These are phyloP conservation scores for Parapristionchus giblindavisi DNA, from an alignment of 2,888 invertebrate genomes.

Conservation along the genomic window DNA sequence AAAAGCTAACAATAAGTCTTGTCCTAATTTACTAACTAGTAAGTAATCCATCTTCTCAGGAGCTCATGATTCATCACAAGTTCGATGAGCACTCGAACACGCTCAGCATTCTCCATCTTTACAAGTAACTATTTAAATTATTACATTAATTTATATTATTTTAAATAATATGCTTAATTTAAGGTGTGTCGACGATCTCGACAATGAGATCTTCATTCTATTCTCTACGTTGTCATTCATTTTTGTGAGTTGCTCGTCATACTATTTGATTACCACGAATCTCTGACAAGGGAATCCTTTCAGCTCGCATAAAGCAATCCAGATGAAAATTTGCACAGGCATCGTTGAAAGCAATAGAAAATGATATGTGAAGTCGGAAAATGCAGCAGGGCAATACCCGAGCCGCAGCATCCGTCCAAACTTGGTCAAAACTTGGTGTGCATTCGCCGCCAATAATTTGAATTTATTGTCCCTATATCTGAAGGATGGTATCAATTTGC, in stretches of 20 bases:
- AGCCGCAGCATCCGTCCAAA: too few species aligned
- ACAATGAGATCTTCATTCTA: slow-evolving; percentile 49
- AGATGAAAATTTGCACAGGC: too few species aligned
- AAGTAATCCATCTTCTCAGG: not conserved
- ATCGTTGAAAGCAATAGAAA: too few species aligned
- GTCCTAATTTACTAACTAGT: not conserved
- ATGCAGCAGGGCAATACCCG: too few species aligned
- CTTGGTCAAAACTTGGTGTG: too few species aligned
- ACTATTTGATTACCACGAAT: too few species aligned
- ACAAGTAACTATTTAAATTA: not conserved
- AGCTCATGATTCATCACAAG: not conserved
- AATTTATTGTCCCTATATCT: too few species aligned
- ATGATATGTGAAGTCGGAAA: too few species aligned
- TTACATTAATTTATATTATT: not conserved
- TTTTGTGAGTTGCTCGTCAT: slow-evolving; percentile 45
- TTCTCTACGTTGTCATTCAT: slow-evolving; percentile 56
- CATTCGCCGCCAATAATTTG: too few species aligned
- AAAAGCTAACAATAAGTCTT: not conserved
- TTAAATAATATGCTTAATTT: not conserved
- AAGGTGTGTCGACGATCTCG: slow-evolving; percentile 58
- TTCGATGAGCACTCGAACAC: not conserved
- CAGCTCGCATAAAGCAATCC: too few species aligned
- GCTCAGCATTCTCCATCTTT: not conserved
- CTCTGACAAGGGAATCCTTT: too few species aligned
- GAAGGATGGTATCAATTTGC: too few species aligned